Evolutionary conservation across 2,888 invertebrate genomes (phyloP).

Genomic region (Pseudococcus longispinus): DNA sequence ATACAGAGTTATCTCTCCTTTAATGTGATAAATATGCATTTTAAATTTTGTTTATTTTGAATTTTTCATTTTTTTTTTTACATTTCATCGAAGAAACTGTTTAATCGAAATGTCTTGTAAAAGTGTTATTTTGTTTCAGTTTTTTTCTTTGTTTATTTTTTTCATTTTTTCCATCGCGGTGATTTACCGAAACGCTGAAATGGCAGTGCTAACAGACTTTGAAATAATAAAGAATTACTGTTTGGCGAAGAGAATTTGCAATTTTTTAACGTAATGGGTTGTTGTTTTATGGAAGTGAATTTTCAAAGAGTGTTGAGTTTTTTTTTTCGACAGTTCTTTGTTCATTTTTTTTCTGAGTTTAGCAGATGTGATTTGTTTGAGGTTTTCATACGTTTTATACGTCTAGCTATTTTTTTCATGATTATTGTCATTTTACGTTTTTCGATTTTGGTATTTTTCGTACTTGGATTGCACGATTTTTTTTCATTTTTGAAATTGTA

Average conservation of each 20-base stretch:
- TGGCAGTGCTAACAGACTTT: background rate
- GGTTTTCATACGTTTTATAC: too few relatives aligned
- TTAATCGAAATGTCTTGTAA: background rate
- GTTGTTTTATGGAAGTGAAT: background rate
- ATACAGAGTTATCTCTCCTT: background rate
- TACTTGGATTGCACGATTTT: too few relatives aligned
- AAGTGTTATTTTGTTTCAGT: background rate
- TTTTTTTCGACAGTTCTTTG: background rate
- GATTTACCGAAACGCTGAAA: background rate
- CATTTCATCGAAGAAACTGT: background rate
- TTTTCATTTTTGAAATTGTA: too few relatives aligned
- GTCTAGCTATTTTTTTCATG: too few relatives aligned
- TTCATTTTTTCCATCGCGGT: background rate
- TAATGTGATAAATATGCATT: slow-evolving; percentile 1
- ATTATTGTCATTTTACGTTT: too few relatives aligned
- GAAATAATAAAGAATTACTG: background rate
- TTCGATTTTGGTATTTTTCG: too few relatives aligned
- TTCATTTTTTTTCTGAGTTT: background rate
- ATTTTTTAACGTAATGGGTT: background rate
- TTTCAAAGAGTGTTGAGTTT: background rate
- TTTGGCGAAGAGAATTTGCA: background rate
- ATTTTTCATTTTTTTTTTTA: background rate
- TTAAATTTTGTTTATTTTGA: slow-evolving; percentile 8
- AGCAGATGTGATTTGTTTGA: background rate
- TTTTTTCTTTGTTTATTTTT: slow-evolving; percentile 3